Conservation (phyloP, 2,797 vertebrate genomes). For the Artibeus jamaicensis region DNA sequence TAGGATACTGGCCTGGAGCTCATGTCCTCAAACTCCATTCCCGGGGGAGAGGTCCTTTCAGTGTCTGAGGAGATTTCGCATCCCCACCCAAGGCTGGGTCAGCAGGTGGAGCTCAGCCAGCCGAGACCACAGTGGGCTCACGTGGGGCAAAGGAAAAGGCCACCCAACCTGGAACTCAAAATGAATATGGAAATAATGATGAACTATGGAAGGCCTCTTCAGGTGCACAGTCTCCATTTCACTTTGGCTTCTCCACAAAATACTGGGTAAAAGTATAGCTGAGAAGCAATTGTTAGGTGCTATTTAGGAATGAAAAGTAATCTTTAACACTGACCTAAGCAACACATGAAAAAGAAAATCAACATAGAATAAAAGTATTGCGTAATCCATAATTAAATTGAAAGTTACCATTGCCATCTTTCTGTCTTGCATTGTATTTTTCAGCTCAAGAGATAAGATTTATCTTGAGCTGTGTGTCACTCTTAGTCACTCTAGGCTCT, state of each 20-base stretch:
- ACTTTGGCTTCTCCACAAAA: neutral
- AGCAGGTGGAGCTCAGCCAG: neutral
- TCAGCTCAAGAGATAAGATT: neutral
- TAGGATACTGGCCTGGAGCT: neutral
- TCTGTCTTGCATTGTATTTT: neutral
- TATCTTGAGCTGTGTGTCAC: neutral
- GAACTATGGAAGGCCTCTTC: neutral
- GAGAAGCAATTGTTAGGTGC: neutral
- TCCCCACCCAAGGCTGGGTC: neutral
- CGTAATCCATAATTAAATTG: neutral
- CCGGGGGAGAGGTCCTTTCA: neutral
- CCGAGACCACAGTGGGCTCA: neutral
- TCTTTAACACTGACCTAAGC: neutral
- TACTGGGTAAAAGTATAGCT: neutral
- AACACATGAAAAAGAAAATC: slow-evolving; percentile 7
- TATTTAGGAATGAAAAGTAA: neutral
- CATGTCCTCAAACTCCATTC: neutral
- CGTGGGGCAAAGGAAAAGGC: neutral
- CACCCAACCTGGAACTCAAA: neutral
- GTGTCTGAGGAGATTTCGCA: neutral
- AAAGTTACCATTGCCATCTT: neutral
- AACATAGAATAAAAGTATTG: neutral
- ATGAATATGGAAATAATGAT: neutral
- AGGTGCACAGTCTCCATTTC: neutral
- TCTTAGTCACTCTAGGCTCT: neutral